Conservation (phyloP, 2,888 invertebrate species). For the Mechanitis messenoides region DNA sequence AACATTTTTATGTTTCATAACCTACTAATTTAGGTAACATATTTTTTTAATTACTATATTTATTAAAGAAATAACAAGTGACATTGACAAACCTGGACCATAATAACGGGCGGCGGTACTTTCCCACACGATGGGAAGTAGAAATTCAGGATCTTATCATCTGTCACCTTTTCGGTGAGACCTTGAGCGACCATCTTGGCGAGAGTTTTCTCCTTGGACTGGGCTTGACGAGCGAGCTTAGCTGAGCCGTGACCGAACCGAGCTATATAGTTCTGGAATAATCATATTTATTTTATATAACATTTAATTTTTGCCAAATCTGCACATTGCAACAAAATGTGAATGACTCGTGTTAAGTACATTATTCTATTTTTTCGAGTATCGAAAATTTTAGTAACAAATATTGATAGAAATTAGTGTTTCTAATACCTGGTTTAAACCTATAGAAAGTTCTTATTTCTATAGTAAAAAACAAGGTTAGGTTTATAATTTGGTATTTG, state of each 20-base stretch:
- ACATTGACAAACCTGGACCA: slow-evolving; percentile 85
- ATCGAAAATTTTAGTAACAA: too few relatives aligned
- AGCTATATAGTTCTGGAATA: slow-evolving; percentile 92
- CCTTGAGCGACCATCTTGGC: slow-evolving; percentile 99
- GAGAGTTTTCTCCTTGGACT: slow-evolving; percentile 99
- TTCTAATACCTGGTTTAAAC: too few relatives aligned
- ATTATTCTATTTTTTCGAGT: too few relatives aligned
- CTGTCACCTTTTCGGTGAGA: slow-evolving; percentile 94
- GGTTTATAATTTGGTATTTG: too few relatives aligned
- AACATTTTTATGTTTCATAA: too few relatives aligned
- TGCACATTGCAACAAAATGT: neutral
- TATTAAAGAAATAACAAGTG: slow-evolving; percentile 18
- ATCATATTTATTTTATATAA: slow-evolving; percentile 3
- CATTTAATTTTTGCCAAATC: neutral
- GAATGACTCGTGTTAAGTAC: too few relatives aligned
- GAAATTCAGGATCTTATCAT: slow-evolving; percentile 94
- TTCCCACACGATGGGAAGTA: slow-evolving; percentile 97
- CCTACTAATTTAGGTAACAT: too few relatives aligned
- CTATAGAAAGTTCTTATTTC: too few relatives aligned
- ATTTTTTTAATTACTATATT: slow-evolving; percentile 10
- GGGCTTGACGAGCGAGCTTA: slow-evolving; percentile 98
- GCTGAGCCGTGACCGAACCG: slow-evolving; percentile 99
- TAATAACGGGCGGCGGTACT: slow-evolving; percentile 99
- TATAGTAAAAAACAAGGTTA: too few relatives aligned
- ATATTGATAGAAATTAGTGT: too few relatives aligned